A percentile compares a stretch with the other conserved stretches of the same genome.
phyloP scores from a whole-genome alignment of 2,113 vertebrate genomes.

The Columba livia region DNA sequence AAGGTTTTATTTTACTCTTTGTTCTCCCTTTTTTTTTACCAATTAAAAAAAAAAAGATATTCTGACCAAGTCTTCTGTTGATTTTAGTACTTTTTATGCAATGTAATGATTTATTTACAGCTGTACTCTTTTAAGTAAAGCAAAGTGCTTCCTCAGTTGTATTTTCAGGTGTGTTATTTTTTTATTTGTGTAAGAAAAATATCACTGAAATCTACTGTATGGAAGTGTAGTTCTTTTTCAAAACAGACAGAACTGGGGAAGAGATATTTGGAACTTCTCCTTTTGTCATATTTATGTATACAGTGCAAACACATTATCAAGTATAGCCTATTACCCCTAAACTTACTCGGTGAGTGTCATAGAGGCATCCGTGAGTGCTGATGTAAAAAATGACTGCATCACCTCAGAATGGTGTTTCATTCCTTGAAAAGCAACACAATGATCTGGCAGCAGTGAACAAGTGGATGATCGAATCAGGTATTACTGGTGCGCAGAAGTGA shows the following conservation, averaged over 20 bases:
- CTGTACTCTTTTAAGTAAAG: conserved; percentile 45
- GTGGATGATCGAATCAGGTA: background rate
- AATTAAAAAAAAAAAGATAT: conserved; percentile 63
- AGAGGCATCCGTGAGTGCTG: background rate
- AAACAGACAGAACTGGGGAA: background rate
- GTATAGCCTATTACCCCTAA: background rate
- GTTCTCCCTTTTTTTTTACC: conserved; percentile 66
- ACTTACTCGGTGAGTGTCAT: fast-evolving
- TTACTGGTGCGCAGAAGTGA: background rate
- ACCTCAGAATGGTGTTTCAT: background rate
- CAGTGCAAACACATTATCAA: background rate
- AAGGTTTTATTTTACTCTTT: conserved; percentile 75
- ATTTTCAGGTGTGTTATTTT: background rate
- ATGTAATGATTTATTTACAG: conserved; percentile 74
- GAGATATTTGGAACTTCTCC: background rate
- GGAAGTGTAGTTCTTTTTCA: background rate
- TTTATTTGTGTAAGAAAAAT: conserved; percentile 21
- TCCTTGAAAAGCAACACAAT: background rate
- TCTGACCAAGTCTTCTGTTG: conserved; percentile 58
- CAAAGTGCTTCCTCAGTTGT: conserved; percentile 41
- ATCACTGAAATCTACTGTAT: conserved; percentile 3
- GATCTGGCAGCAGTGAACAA: background rate
- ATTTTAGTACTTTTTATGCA: conserved; percentile 62
- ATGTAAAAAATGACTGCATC: background rate
- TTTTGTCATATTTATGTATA: background rate